Percentiles rank a stretch among this genome's conserved stretches.
Conservation (phyloP, 2,888 invertebrate genomes). For the Frankliniella fusca region DNA sequence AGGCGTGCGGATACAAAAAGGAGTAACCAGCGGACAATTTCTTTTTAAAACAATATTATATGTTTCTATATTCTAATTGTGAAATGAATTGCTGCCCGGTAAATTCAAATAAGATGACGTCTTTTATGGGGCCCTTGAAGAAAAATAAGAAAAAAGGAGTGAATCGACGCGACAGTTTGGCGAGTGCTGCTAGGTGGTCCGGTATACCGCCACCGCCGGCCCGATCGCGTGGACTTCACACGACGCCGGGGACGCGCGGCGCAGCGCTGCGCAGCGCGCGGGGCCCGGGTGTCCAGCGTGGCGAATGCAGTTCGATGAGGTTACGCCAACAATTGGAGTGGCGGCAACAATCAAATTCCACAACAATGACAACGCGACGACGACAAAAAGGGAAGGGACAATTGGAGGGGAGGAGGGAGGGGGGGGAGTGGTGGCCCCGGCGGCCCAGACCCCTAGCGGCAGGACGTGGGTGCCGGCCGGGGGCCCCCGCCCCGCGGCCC, state of each 20-base stretch:
- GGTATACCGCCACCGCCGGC: background rate
- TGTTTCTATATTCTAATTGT: too few species aligned
- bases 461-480: slow-evolving; percentile 7
- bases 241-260: background rate
- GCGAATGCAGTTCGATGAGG: slow-evolving; percentile 3
- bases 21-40: too few species aligned
- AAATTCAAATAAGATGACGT: too few species aligned
- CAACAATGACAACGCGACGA: background rate
- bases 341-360: slow-evolving; percentile 16
- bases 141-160: too few species aligned
- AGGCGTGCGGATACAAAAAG: too few species aligned
- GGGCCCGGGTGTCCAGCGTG: background rate
- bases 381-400: background rate
- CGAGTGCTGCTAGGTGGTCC: too few species aligned
- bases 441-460: background rate
- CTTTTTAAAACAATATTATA: too few species aligned
- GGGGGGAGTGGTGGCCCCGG: background rate
- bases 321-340: slow-evolving; percentile 8
- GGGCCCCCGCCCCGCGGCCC: background rate
- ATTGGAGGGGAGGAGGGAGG: background rate
- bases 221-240: background rate
- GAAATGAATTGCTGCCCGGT: too few species aligned
- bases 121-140: too few species aligned
- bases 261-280: background rate
- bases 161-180: too few species aligned